A percentile compares a stretch with the other conserved stretches of the same genome.
These are phyloP conservation scores for Plestiodon gilberti DNA, from an alignment of 2,113 vertebrate genomes.

Conservation along the genomic window DNA sequence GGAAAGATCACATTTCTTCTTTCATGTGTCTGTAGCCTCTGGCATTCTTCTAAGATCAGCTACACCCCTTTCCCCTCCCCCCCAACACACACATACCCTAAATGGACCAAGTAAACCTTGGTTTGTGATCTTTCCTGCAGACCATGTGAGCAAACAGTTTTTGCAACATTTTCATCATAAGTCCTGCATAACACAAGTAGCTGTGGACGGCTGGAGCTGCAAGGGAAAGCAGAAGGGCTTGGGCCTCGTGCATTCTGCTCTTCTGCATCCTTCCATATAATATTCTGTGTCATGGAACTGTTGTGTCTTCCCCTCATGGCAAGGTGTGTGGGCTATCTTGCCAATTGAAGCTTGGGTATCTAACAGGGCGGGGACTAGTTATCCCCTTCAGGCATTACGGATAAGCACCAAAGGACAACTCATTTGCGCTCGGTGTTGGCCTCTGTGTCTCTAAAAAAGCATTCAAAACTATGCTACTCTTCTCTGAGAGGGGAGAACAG, in stretches of 20 bases:
- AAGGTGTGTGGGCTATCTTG: background rate
- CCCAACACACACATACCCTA: slow-evolving; percentile 10
- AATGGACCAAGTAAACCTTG: slow-evolving; percentile 40
- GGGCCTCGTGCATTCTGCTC: background rate
- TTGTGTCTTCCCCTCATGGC: background rate
- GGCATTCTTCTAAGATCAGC: slow-evolving; percentile 34
- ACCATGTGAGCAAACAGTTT: background rate
- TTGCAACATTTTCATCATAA: slow-evolving; percentile 37
- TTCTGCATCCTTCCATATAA: background rate
- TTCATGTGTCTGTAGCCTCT: slow-evolving; percentile 63
- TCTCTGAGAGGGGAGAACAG: too few relatives aligned
- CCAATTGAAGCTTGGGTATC: too few relatives aligned
- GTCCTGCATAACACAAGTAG: background rate
- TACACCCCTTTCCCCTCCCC: too few relatives aligned
- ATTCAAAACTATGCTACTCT: too few relatives aligned
- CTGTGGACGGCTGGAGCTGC: background rate
- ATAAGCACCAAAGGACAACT: too few relatives aligned
- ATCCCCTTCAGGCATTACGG: too few relatives aligned
- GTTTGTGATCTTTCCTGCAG: slow-evolving; percentile 43
- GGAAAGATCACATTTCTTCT: slow-evolving; percentile 54
- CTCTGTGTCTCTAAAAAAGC: too few relatives aligned
- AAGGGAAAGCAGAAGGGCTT: background rate
- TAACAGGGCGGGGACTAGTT: too few relatives aligned
- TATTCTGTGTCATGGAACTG: background rate
- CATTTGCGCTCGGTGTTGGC: too few relatives aligned